Conservation (phyloP, 2,113 vertebrate genomes). For the Neopipo cinnamomea region DNA sequence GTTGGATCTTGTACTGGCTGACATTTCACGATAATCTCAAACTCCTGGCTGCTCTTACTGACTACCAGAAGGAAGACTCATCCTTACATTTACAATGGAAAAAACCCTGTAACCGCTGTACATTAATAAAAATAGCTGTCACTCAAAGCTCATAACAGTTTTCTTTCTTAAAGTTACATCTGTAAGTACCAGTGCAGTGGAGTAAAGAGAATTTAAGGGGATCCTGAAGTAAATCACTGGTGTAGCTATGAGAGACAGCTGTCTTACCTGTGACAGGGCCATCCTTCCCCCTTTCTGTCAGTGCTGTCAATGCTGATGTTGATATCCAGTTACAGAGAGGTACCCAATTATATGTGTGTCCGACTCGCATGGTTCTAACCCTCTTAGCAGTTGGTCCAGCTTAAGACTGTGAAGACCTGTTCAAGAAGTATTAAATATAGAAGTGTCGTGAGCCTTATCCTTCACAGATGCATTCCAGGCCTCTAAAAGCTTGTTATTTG, state of each 20-base stretch:
- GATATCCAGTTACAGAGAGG: not conserved
- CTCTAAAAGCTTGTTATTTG: not conserved
- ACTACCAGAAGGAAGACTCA: not conserved
- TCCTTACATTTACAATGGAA: not conserved
- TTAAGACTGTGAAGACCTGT: not conserved
- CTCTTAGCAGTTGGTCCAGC: not conserved
- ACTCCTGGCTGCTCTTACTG: not conserved
- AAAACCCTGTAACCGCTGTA: not conserved
- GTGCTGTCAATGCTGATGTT: not conserved
- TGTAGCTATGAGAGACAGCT: not conserved
- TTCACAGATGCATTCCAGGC: not conserved
- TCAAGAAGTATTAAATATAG: not conserved
- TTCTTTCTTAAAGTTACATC: not conserved
- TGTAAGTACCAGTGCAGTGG: not conserved
- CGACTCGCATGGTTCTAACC: accelerated
- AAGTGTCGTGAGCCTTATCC: not conserved
- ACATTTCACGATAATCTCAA: not conserved
- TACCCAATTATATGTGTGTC: not conserved
- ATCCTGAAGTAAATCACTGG: not conserved
- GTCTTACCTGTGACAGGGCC: not conserved
- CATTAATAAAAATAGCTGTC: not conserved
- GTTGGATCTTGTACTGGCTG: not conserved
- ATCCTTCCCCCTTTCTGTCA: not conserved
- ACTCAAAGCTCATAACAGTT: not conserved
- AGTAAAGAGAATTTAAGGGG: not conserved